Conservation (phyloP, 2,888 invertebrate species). For the Caenorhabditis zanzibari region DNA sequence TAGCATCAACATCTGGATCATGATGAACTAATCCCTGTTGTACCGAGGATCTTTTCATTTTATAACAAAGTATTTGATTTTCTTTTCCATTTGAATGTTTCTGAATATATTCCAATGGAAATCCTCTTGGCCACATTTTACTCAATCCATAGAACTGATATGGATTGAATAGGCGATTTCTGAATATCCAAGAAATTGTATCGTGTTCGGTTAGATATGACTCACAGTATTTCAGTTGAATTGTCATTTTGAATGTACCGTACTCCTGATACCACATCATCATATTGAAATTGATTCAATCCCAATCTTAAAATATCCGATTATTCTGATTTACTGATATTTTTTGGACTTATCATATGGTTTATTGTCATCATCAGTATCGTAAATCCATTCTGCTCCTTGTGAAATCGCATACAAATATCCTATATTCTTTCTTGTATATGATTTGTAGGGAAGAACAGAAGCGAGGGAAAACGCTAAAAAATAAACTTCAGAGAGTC, state of each 20-base stretch:
- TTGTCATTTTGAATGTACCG: slow-evolving; percentile 22
- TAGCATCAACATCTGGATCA: slow-evolving; percentile 73
- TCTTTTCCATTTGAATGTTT: slow-evolving; percentile 64
- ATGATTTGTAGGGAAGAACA: slow-evolving; percentile 47
- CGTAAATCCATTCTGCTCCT: slow-evolving; percentile 70
- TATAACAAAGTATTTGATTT: slow-evolving; percentile 56
- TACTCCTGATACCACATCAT: slow-evolving; percentile 40
- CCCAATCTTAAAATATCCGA: slow-evolving; percentile 53
- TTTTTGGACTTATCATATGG: slow-evolving; percentile 39
- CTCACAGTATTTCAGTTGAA: neutral
- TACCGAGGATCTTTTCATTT: slow-evolving; percentile 64
- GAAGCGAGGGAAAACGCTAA: slow-evolving; percentile 10
- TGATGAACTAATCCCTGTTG: slow-evolving; percentile 73
- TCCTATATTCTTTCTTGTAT: slow-evolving; percentile 66
- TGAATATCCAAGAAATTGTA: too few species aligned
- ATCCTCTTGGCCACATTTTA: slow-evolving; percentile 73
- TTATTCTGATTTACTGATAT: neutral
- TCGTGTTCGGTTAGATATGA: too few species aligned
- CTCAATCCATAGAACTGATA: slow-evolving; percentile 66
- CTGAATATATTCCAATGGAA: slow-evolving; percentile 65
- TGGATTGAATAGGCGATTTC: slow-evolving; percentile 67
- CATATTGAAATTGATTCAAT: slow-evolving; percentile 66
- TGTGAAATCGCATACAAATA: slow-evolving; percentile 68
- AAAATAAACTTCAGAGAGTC: neutral
- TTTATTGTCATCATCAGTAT: slow-evolving; percentile 69